Percentiles rank a stretch among this genome's conserved stretches.
phyloP scores from a whole-genome alignment of 2,797 vertebrate genomes.

The Adrianichthys oophorus region DNA sequence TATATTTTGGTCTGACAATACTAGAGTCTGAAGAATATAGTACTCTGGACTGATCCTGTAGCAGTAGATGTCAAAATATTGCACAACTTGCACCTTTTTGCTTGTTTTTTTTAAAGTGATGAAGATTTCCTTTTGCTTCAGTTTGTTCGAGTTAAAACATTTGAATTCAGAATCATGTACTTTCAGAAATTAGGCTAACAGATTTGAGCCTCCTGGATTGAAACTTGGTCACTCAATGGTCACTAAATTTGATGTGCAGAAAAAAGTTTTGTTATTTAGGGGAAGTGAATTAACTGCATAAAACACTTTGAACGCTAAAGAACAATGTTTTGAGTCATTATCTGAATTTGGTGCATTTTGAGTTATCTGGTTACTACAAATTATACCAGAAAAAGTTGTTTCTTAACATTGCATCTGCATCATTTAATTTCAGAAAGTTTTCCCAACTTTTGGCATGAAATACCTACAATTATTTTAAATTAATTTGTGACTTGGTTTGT shows the following conservation, averaged over 20 bases:
- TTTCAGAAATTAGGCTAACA: constrained; percentile 24
- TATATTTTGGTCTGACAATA: constrained; percentile 44
- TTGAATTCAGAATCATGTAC: constrained; percentile 43
- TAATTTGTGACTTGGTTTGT: too few species aligned
- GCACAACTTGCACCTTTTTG: constrained; percentile 74
- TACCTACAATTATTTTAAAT: too few species aligned
- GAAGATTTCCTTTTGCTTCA: constrained; percentile 47
- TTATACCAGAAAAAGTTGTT: too few species aligned
- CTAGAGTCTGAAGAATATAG: constrained; percentile 59
- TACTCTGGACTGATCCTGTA: constrained; percentile 55
- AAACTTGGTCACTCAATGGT: constrained; percentile 1
- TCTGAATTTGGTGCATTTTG: too few species aligned
- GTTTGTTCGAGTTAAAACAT: constrained; percentile 52
- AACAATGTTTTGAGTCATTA: too few species aligned
- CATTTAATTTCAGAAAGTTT: too few species aligned
- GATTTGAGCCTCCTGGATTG: constrained; percentile 34
- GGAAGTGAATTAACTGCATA: constrained; percentile 45
- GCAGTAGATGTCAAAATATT: constrained; percentile 60
- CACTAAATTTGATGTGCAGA: constrained; percentile 36
- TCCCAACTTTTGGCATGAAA: too few species aligned
- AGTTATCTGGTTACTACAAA: too few species aligned
- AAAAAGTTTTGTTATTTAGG: constrained; percentile 30
- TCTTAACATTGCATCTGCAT: too few species aligned
- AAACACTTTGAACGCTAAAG: constrained; percentile 31
- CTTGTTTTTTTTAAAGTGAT: constrained; percentile 60